A percentile compares a stretch with the other conserved stretches of the same genome.
phyloP scores from a whole-genome alignment of 2,113 vertebrate species.

The Malurus alboscapulatus region DNA sequence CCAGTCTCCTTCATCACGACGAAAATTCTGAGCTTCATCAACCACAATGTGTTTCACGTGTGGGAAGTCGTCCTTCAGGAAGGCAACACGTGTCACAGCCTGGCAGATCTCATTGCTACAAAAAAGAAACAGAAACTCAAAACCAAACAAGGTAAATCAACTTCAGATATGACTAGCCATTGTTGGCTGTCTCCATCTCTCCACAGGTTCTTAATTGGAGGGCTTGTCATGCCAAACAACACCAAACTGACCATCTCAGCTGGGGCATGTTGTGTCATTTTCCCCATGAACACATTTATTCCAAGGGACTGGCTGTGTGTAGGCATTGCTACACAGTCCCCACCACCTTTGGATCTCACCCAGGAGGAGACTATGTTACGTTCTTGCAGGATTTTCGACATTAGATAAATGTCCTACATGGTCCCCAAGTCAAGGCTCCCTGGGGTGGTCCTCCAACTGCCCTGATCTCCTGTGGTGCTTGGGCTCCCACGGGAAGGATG shows the following conservation, averaged over 20 bases:
- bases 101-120: neutral
- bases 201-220: neutral
- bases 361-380: neutral
- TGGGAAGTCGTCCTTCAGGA: neutral
- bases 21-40: neutral
- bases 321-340: neutral
- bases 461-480: neutral
- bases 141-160: neutral
- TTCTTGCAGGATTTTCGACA: too few species aligned
- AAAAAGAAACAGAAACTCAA: neutral
- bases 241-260: neutral
- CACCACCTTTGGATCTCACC: neutral
- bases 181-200: neutral
- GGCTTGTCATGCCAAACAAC: fast-evolving
- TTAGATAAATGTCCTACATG: too few species aligned
- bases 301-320: neutral
- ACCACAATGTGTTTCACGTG: neutral
- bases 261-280: neutral
- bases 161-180: neutral
- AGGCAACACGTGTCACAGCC: neutral
- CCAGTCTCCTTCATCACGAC: neutral
- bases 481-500: neutral
- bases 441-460: neutral
- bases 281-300: neutral
- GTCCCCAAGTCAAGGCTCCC: neutral